Conservation (phyloP, 2,797 vertebrate species). For the Mallotus villosus region DNA sequence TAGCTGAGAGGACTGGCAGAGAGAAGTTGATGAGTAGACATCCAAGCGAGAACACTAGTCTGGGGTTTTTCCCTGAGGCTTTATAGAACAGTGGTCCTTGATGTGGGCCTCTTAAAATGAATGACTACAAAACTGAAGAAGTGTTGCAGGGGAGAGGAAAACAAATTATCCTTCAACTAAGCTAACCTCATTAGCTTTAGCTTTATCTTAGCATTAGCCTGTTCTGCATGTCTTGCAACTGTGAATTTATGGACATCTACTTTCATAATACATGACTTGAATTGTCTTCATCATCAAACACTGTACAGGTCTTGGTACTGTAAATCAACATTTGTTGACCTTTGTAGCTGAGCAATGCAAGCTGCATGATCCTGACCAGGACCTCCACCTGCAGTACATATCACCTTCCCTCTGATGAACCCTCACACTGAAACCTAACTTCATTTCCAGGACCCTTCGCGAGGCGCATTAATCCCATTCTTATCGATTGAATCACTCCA, state of each 20-base stretch:
- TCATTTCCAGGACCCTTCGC: not conserved
- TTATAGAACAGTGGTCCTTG: slow-evolving; percentile 21
- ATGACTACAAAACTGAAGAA: slow-evolving; percentile 8
- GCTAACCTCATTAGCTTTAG: too few species aligned
- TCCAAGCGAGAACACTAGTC: slow-evolving; percentile 25
- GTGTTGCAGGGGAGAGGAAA: slow-evolving; percentile 1
- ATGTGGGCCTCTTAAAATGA: slow-evolving; percentile 16
- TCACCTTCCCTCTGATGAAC: slow-evolving; percentile 3
- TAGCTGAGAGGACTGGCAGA: slow-evolving; percentile 14
- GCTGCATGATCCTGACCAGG: not conserved
- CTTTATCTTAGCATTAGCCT: too few species aligned
- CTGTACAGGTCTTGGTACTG: too few species aligned
- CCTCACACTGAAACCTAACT: slow-evolving; percentile 8
- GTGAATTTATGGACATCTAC: too few species aligned
- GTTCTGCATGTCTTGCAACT: too few species aligned
- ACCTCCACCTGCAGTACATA: not conserved
- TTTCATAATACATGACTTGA: too few species aligned
- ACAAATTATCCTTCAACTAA: not conserved
- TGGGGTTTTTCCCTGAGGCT: slow-evolving; percentile 38
- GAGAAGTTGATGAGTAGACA: slow-evolving; percentile 23
- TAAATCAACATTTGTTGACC: too few species aligned
- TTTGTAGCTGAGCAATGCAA: too few species aligned
- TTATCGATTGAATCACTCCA: slow-evolving; percentile 8
- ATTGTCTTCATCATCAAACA: too few species aligned
- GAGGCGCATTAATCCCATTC: slow-evolving; percentile 6